Conservation (phyloP, 2,888 invertebrate genomes). For the Melinaea marsaeus region DNA sequence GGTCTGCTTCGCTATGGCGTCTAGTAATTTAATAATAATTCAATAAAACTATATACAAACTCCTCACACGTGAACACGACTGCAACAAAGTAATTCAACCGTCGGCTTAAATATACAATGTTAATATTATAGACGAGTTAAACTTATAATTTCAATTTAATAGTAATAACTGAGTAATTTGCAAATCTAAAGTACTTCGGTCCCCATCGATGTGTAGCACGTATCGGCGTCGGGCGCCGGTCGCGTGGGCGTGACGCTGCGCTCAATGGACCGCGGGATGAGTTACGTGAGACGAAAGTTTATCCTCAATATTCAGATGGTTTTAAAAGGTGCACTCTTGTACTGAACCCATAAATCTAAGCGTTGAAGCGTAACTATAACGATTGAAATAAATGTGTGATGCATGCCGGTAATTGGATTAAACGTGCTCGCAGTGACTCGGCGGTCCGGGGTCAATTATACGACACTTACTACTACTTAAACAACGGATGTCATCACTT, state of each 20-base stretch:
- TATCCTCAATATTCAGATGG: too few species aligned
- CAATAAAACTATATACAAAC: too few species aligned
- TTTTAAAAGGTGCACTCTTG: too few species aligned
- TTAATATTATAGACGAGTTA: too few species aligned
- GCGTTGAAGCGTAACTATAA: slow-evolving; percentile 9
- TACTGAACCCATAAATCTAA: too few species aligned
- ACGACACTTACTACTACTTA: slow-evolving; percentile 13
- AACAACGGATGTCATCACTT: slow-evolving; percentile 15
- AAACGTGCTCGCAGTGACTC: slow-evolving; percentile 14
- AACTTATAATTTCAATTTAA: background rate
- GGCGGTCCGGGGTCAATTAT: slow-evolving; percentile 10
- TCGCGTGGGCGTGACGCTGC: slow-evolving; percentile 36
- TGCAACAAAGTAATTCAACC: too few species aligned
- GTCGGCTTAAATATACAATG: too few species aligned
- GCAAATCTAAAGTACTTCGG: slow-evolving; percentile 22
- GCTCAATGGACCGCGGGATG: slow-evolving; percentile 52
- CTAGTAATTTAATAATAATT: too few species aligned
- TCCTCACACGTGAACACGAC: too few species aligned
- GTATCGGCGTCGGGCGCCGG: slow-evolving; percentile 30
- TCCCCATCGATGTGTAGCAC: slow-evolving; percentile 23
- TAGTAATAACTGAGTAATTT: slow-evolving; percentile 3
- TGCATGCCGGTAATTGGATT: slow-evolving; percentile 1
- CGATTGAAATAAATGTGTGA: background rate
- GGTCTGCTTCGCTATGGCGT: too few species aligned
- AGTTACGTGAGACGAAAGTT: slow-evolving; percentile 46